Conservation (phyloP, 2,797 vertebrate species). For the Falco columbarius region DNA sequence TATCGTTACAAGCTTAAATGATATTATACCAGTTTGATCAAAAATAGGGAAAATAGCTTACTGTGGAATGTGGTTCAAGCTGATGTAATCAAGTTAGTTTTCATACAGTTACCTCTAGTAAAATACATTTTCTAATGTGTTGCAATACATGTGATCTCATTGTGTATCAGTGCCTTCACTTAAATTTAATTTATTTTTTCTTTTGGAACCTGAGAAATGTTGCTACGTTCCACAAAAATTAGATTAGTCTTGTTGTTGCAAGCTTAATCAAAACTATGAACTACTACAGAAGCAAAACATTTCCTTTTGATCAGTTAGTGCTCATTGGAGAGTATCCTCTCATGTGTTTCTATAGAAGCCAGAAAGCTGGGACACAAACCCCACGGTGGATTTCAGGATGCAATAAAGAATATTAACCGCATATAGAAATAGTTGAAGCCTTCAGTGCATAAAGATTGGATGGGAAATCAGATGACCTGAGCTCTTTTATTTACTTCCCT, state of each 20-base stretch:
- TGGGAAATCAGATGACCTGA: background rate
- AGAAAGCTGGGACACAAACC: background rate
- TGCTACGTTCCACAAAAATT: background rate
- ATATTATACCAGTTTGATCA: background rate
- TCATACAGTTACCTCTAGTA: background rate
- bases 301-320: background rate
- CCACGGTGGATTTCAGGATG: background rate
- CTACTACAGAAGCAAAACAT: background rate
- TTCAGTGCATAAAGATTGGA: background rate
- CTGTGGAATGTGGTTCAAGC: background rate
- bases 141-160: background rate
- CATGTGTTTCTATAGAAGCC: background rate
- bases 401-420: background rate
- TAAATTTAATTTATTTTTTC: background rate
- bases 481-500: background rate
- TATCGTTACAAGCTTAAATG: background rate
- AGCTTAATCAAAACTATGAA: background rate
- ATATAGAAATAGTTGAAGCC: background rate
- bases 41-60: background rate
- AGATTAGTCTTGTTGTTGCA: background rate
- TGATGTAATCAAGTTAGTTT: background rate
- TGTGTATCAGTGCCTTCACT: background rate
- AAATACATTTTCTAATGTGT: background rate
- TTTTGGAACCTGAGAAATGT: background rate
- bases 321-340: background rate